phyloP scores from a whole-genome alignment of 2,113 vertebrate genomes.

The Galbula dea region DNA sequence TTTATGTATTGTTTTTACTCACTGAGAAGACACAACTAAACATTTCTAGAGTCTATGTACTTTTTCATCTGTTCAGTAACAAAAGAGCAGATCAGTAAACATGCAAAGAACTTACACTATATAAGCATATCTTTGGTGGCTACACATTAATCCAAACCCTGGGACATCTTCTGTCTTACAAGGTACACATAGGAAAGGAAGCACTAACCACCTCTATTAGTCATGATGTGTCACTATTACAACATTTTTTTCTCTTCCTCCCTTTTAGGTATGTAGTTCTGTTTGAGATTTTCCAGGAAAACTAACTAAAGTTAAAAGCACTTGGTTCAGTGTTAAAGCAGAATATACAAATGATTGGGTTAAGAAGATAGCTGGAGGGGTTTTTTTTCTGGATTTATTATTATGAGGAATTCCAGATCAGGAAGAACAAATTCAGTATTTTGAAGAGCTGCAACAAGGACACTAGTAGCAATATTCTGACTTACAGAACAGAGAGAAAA shows the following conservation, averaged over 20 bases:
- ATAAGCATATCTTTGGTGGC: background rate
- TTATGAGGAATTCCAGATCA: background rate
- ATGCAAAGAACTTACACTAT: background rate
- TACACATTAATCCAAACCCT: background rate
- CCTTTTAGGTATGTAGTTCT: background rate
- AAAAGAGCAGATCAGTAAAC: accelerated
- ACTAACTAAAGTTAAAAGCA: background rate
- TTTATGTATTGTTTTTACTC: background rate
- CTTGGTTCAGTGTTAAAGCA: background rate
- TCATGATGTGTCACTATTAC: background rate
- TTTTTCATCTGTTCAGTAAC: background rate
- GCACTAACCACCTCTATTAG: background rate
- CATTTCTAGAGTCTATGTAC: background rate
- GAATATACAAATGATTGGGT: background rate
- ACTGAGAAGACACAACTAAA: background rate
- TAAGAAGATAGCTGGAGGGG: background rate
- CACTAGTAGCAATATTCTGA: background rate
- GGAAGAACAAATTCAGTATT: background rate
- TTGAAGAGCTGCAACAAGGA: background rate
- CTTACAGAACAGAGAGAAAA: background rate
- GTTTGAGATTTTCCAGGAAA: background rate
- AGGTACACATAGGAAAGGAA: background rate
- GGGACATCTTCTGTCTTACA: background rate
- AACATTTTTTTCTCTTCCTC: background rate
- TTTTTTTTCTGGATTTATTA: background rate